These are phyloP conservation scores for Euphysa ruthae DNA, from an alignment of 30 jellyfish, hydroid and myxozoan genomes.

Conservation along the genomic window DNA sequence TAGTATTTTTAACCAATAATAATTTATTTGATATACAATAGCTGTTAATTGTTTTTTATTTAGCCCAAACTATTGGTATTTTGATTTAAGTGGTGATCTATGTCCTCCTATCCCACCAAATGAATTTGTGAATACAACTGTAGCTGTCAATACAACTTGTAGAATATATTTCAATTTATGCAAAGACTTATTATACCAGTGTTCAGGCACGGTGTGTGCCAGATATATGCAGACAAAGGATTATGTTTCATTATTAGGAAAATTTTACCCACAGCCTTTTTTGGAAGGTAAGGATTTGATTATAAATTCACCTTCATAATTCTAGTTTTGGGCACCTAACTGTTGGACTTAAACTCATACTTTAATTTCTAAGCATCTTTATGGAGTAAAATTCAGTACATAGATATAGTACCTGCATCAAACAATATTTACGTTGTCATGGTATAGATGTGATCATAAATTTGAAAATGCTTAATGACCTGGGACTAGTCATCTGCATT, in stretches of 20 bases:
- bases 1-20: too few relatives aligned
- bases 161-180: conserved; percentile 75
- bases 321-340: too few relatives aligned
- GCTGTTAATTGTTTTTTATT: background rate
- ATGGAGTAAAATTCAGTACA: too few relatives aligned
- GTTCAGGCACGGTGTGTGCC: conserved; percentile 73
- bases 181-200: conserved; percentile 49
- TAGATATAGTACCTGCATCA: too few relatives aligned
- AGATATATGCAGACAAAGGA: conserved; percentile 49
- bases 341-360: too few relatives aligned
- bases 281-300: conserved; percentile 78
- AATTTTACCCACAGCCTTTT: conserved; percentile 41
- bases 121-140: background rate
- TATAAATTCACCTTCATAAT: too few relatives aligned
- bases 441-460: too few relatives aligned
- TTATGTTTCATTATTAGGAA: conserved; percentile 50
- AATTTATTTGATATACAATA: too few relatives aligned
- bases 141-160: conserved; percentile 36
- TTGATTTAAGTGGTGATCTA: background rate
- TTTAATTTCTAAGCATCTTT: too few relatives aligned
- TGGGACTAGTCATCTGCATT: too few relatives aligned
- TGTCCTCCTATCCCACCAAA: conserved; percentile 15
- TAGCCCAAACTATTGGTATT: conserved; percentile 24
- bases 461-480: too few relatives aligned
- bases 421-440: too few relatives aligned